Conservation (phyloP, 2,797 vertebrate genomes). For the Poeciliopsis paucimaculata region DNA sequence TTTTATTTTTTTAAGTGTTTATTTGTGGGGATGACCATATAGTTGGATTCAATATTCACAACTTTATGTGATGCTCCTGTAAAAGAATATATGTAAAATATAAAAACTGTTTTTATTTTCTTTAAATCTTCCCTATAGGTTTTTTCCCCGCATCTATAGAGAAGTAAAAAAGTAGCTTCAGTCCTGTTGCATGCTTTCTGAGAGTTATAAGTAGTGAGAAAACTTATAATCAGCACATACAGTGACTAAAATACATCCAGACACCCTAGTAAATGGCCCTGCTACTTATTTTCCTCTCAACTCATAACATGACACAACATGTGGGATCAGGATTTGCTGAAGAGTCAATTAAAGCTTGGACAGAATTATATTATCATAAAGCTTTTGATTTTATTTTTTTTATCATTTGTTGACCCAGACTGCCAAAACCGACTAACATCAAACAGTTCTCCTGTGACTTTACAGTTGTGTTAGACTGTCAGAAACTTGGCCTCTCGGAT, state of each 20-base stretch:
- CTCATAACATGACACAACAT: background rate
- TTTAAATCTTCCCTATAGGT: too few relatives aligned
- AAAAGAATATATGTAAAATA: background rate
- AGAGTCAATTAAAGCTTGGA: background rate
- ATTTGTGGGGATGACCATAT: background rate
- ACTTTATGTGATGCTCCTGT: background rate
- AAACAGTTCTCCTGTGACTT: background rate
- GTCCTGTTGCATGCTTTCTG: background rate
- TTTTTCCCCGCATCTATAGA: background rate
- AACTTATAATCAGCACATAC: background rate
- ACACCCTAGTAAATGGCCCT: background rate
- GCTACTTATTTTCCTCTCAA: background rate
- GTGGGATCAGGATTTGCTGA: background rate
- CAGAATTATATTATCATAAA: background rate
- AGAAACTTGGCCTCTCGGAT: conserved; percentile 16
- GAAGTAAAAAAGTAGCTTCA: background rate
- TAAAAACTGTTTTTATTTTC: background rate
- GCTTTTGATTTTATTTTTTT: background rate
- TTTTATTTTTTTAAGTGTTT: background rate
- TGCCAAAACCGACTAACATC: background rate
- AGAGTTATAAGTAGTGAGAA: background rate
- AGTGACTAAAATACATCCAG: background rate
- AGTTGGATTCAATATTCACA: background rate
- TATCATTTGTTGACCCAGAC: background rate
- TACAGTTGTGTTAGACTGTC: background rate